Conservation (phyloP, 2,113 vertebrate genomes). For the Cavia porcellus region DNA sequence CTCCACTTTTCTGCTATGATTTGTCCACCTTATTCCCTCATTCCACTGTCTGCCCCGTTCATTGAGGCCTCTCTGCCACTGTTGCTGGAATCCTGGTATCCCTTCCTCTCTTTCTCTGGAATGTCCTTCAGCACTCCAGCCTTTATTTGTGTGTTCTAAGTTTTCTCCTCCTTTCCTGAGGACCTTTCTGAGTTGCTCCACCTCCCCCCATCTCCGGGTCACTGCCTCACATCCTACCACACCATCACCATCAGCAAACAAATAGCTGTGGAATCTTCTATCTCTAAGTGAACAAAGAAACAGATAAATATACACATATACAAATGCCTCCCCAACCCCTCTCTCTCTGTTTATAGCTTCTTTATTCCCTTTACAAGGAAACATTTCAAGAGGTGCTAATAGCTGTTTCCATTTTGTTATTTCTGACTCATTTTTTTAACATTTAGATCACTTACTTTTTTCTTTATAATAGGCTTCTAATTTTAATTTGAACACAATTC, state of each 20-base stretch:
- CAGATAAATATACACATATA: not conserved
- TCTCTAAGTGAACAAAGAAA: slow-evolving; percentile 42
- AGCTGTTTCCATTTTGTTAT: not conserved
- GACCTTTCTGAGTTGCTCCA: not conserved
- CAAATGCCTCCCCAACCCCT: not conserved
- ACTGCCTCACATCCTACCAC: not conserved
- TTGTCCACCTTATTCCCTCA: too few species aligned
- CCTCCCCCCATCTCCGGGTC: not conserved
- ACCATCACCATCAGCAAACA: not conserved
- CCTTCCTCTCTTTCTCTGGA: too few species aligned
- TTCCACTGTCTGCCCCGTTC: too few species aligned
- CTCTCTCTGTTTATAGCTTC: not conserved
- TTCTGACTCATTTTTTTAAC: not conserved
- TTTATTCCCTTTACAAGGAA: not conserved
- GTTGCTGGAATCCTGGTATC: too few species aligned
- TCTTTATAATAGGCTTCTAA: not conserved
- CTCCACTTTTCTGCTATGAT: too few species aligned
- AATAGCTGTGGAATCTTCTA: not conserved
- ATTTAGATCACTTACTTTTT: not conserved
- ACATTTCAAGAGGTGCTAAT: not conserved
- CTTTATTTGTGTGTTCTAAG: not conserved
- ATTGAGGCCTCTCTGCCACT: too few species aligned
- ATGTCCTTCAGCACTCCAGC: too few species aligned
- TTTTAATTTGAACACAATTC: not conserved
- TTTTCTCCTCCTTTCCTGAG: not conserved